Base-by-base conservation (phyloP, 1,140 invertebrate genomes). In the Lethrus apterus region DNA sequence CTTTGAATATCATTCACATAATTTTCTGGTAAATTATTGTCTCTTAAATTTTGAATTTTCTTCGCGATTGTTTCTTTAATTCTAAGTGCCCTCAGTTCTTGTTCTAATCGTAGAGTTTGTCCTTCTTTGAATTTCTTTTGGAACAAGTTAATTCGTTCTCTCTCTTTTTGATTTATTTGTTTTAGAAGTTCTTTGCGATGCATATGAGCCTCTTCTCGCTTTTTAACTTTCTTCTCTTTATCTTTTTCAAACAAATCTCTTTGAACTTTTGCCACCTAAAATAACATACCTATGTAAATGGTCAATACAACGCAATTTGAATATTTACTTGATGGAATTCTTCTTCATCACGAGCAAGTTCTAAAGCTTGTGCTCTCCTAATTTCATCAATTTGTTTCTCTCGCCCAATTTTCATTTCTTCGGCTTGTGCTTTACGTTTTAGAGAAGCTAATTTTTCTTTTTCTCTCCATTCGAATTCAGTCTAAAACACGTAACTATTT, bases 131-230 rank as follows among this genome's bases (percentile, higher is more conserved):
- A 78, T 30, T 73, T 71, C 54, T 72, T 75, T 54, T 79, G 73
- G 5, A 78, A 69, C 0, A 70, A 50, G 10, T 76, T 69, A 4
- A 79, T 78, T 62, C 72, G 72, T 49, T 80, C 71, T 15, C 69
- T 68, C 59, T 83, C 80, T 52, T 81, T 84, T 43, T 81, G 74
- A 57, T 82, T 79, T 14, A 85, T 80, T 65, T 84, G 72, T 50
- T 71, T 74, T 55, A 78, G 68, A 2, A 75, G 70, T 44, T 69
- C 70, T 31, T 70, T 68, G 5, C 72, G 60, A 42, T 75, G 71
- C 19, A 62, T 50, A 26, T 69, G 65, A 7, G 63, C 66, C 3
- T 69, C 65, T 19, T 70, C 66, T 21, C 64, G 67, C 42, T 67
- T 67, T 38, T 70, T 67, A 4, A 61, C 57, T 50, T 67, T 66